Conservation (phyloP, 2,888 invertebrate species). For the Ectemnius lituratus region DNA sequence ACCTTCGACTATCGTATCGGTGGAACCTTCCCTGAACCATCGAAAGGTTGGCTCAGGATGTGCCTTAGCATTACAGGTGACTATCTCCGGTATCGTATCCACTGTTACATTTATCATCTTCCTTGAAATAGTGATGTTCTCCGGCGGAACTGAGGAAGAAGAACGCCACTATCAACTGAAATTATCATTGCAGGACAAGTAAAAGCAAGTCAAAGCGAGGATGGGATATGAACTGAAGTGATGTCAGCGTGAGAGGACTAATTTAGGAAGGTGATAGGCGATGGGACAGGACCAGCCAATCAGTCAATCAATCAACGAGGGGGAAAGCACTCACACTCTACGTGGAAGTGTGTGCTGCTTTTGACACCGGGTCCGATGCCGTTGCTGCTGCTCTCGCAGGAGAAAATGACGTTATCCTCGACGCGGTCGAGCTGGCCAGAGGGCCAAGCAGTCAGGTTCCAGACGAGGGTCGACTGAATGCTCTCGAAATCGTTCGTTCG, state of each 20-base stretch:
- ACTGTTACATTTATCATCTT: conserved; percentile 80
- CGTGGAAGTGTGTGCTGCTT: conserved; percentile 90
- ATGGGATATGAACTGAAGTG: too few species aligned
- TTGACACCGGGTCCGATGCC: conserved; percentile 89
- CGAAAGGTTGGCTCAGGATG: conserved; percentile 86
- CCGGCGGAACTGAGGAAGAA: conserved; percentile 85
- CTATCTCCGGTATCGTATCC: conserved; percentile 80
- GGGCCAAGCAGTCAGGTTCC: conserved; percentile 93
- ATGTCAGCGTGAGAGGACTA: not conserved
- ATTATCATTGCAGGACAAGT: not conserved
- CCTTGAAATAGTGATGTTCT: conserved; percentile 87
- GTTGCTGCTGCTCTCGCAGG: conserved; percentile 89
- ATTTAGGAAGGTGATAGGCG: not conserved
- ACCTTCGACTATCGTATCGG: conserved; percentile 78
- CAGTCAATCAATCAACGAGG: too few species aligned
- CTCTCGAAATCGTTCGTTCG: conserved; percentile 93
- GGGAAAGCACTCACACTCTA: conserved; percentile 87
- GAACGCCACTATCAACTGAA: not conserved
- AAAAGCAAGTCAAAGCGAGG: not conserved
- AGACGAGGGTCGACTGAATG: conserved; percentile 90
- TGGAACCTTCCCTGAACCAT: conserved; percentile 84
- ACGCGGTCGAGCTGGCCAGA: conserved; percentile 87
- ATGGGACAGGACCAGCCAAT: too few species aligned
- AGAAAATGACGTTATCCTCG: conserved; percentile 87
- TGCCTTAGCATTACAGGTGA: conserved; percentile 82